Conservation (phyloP, 2,888 invertebrate genomes). For the Apocheima hispidaria region DNA sequence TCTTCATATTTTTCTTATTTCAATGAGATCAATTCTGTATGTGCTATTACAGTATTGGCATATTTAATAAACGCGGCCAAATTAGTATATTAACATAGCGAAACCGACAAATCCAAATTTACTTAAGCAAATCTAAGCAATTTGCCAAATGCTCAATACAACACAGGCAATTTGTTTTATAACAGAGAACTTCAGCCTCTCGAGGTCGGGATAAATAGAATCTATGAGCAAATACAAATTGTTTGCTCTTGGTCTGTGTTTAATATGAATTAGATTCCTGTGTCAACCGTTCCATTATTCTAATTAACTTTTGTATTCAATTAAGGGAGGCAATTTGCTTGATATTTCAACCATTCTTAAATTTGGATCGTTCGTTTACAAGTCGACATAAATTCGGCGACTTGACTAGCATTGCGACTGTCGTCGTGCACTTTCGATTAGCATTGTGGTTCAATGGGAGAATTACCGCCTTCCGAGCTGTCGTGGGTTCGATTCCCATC, state of each 20-base stretch:
- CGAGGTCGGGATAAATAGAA: constrained; percentile 31
- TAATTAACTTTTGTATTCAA: constrained; percentile 31
- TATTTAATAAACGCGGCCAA: constrained; percentile 1
- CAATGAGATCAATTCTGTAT: neutral
- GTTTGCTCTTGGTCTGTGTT: constrained; percentile 20
- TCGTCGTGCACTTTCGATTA: too few relatives aligned
- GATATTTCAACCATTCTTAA: constrained; percentile 25
- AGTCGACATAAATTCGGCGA: neutral
- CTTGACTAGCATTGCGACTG: too few relatives aligned
- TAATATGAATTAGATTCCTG: constrained; percentile 24
- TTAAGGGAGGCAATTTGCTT: constrained; percentile 23
- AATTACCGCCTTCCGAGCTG: too few relatives aligned
- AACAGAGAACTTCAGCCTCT: constrained; percentile 23
- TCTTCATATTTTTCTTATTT: too few relatives aligned
- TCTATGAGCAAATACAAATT: constrained; percentile 26
- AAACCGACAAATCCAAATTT: constrained; percentile 18
- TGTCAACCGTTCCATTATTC: constrained; percentile 22
- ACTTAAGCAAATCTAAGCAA: constrained; percentile 31
- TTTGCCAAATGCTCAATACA: constrained; percentile 37
- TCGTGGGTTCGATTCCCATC: too few relatives aligned
- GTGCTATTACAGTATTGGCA: neutral
- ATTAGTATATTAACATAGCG: constrained; percentile 1
- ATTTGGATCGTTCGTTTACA: neutral
- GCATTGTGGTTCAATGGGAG: too few relatives aligned
- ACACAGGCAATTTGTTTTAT: constrained; percentile 35